Conservation (phyloP, 2,888 invertebrate genomes). For the Cyrtodaria siliqua region DNA sequence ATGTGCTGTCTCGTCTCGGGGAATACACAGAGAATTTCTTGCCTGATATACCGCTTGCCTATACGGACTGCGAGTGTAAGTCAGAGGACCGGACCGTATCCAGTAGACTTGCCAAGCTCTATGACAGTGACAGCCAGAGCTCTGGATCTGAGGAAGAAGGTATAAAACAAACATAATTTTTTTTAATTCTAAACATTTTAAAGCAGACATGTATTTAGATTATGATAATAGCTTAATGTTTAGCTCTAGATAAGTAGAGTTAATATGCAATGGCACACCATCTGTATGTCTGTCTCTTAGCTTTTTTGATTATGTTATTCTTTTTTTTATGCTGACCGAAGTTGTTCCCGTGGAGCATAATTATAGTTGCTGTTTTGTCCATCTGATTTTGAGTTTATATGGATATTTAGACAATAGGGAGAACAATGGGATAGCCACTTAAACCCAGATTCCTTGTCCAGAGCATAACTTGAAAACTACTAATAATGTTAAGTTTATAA, state of each 20-base stretch:
- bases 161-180: background rate
- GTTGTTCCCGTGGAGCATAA: no score
- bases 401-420: no score
- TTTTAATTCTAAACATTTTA: no score
- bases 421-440: no score
- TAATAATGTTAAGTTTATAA: no score
- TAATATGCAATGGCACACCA: no score
- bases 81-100: slow-evolving; percentile 26
- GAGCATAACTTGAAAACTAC: background rate
- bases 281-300: background rate
- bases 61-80: slow-evolving; percentile 55
- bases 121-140: slow-evolving; percentile 34
- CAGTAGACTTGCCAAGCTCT: slow-evolving; percentile 31
- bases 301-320: background rate
- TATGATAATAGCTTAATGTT: background rate
- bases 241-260: background rate
- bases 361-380: no score
- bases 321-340: no score
- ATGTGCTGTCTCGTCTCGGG: slow-evolving; percentile 63
- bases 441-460: no score
- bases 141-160: slow-evolving; percentile 49
- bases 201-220: background rate
- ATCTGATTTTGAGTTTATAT: no score
- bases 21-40: slow-evolving; percentile 51
- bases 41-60: slow-evolving; percentile 29